Conservation (phyloP, 2,888 invertebrate genomes). For the Drosophila longiperda region DNA sequence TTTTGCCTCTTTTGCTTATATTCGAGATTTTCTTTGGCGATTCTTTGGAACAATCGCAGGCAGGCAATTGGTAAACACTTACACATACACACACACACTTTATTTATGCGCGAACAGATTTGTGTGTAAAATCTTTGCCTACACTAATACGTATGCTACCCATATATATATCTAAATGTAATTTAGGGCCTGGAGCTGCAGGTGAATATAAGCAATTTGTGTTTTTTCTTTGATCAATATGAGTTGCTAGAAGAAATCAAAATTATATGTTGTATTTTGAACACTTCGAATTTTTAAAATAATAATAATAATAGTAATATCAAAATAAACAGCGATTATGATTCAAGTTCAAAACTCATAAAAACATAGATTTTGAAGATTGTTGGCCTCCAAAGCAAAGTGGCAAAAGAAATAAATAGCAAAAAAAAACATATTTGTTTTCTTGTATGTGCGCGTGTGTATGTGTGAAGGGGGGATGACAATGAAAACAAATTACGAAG, state of each 20-base stretch:
- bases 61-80: constrained; percentile 33
- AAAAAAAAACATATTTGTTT: constrained; percentile 19
- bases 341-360: constrained; percentile 42
- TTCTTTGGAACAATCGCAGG: constrained; percentile 69
- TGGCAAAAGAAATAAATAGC: constrained; percentile 6
- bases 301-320: constrained; percentile 30
- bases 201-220: constrained; percentile 14
- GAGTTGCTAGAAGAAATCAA: background rate
- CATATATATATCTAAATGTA: constrained; percentile 9
- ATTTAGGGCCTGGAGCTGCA: constrained; percentile 14
- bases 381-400: constrained; percentile 55
- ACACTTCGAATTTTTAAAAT: constrained; percentile 27
- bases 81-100: constrained; percentile 21
- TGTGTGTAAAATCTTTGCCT: constrained; percentile 42
- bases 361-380: constrained; percentile 28
- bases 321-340: constrained; percentile 58
- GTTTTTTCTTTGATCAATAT: background rate
- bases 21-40: constrained; percentile 58
- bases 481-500: constrained; percentile 45
- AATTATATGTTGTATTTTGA: constrained; percentile 24
- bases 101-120: constrained; percentile 60
- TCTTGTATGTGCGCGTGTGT: background rate
- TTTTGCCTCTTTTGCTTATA: constrained; percentile 59
- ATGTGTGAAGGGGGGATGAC: constrained; percentile 14
- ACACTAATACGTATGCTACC: background rate